These are phyloP conservation scores for Syrista parreyssii DNA, from an alignment of 2,888 invertebrate genomes.

Conservation along the genomic window DNA sequence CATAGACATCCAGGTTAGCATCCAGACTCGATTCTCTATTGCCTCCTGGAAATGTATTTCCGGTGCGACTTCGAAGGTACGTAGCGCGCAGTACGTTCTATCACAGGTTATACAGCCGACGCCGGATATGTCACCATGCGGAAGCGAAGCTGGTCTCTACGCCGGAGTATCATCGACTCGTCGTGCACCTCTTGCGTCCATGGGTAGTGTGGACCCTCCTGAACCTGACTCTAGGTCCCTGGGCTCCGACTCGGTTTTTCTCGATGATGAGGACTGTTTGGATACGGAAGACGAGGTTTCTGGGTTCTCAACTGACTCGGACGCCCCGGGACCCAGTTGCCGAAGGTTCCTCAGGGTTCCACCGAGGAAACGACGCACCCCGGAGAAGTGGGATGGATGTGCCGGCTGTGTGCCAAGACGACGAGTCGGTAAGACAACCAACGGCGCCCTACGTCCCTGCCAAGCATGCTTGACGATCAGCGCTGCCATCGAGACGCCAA, in stretches of 20 bases:
- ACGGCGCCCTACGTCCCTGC: conserved; percentile 37
- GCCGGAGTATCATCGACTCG: conserved; percentile 60
- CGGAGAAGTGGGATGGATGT: conserved; percentile 66
- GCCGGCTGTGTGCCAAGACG: conserved; percentile 60
- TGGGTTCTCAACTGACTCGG: conserved; percentile 86
- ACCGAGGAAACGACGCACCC: conserved; percentile 52
- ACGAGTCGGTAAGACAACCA: conserved; percentile 41
- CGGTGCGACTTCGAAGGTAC: not conserved
- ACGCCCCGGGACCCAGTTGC: conserved; percentile 66
- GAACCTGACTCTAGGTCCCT: conserved; percentile 79
- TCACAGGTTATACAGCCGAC: conserved; percentile 78
- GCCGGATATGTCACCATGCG: conserved; percentile 85
- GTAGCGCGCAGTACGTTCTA: conserved; percentile 28
- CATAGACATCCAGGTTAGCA: conserved; percentile 71
- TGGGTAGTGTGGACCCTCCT: conserved; percentile 78
- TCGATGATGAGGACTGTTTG: conserved; percentile 70
- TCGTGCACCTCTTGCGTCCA: conserved; percentile 82
- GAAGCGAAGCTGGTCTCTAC: conserved; percentile 74
- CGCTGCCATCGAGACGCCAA: conserved; percentile 60
- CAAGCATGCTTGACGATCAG: conserved; percentile 59
- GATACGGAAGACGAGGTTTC: conserved; percentile 89
- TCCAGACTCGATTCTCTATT: not conserved
- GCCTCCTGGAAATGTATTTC: not conserved
- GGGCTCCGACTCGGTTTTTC: conserved; percentile 85
- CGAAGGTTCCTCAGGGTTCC: conserved; percentile 66